phyloP scores from a whole-genome alignment of 2,113 vertebrate genomes.

The Stegostoma tigrinum region DNA sequence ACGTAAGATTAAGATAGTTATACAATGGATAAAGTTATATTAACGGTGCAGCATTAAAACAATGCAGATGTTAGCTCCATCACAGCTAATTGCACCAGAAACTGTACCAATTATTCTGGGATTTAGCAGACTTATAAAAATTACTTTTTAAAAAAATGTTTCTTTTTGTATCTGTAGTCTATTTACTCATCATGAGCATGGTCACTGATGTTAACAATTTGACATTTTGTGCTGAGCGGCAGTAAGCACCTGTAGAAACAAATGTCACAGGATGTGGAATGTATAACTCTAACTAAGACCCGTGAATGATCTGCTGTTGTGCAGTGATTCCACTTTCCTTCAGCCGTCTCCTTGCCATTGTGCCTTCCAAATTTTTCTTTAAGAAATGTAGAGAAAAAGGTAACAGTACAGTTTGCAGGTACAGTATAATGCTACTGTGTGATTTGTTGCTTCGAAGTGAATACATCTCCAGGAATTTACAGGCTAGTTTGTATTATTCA shows the following conservation, averaged over 20 bases:
- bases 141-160: not conserved
- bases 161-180: not conserved
- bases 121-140: not conserved
- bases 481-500: not conserved
- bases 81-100: constrained; percentile 22
- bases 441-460: not conserved
- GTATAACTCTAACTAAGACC: too few relatives aligned
- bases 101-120: constrained; percentile 1
- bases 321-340: not conserved
- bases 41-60: not conserved
- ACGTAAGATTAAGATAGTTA: constrained; percentile 18
- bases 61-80: constrained; percentile 27
- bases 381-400: not conserved
- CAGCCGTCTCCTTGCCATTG: not conserved
- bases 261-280: not conserved
- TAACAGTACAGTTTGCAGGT: not conserved
- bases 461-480: not conserved
- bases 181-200: not conserved
- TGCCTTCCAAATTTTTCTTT: not conserved
- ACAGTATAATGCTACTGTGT: not conserved
- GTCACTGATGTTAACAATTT: not conserved
- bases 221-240: not conserved
- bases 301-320: not conserved
- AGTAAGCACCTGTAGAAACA: not conserved
- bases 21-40: constrained; percentile 27